These are phyloP conservation scores for Aromia moschata DNA, from an alignment of 2,888 invertebrate genomes.

Conservation along the genomic window DNA sequence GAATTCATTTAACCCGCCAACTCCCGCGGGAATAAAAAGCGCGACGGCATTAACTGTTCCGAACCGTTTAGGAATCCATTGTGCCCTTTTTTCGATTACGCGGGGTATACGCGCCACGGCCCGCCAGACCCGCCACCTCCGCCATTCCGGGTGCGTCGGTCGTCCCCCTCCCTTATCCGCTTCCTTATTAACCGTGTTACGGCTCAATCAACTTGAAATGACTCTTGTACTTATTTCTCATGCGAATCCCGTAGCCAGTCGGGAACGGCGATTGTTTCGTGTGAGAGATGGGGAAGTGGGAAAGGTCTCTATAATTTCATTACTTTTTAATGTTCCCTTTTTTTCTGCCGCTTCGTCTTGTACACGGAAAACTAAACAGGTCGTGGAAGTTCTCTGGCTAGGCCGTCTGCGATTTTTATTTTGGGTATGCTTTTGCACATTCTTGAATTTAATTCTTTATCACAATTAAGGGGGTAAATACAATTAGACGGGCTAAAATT, in stretches of 20 bases:
- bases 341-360: neutral
- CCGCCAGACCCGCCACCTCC: neutral
- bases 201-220: conserved; percentile 28
- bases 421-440: no score
- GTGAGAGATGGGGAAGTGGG: conserved; percentile 2
- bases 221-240: conserved; percentile 29
- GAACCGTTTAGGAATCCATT: conserved; percentile 19
- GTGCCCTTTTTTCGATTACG: conserved; percentile 11
- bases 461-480: no score
- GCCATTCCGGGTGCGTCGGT: conserved; percentile 7
- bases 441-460: no score
- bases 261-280: conserved; percentile 22
- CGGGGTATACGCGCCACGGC: neutral
- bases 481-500: no score
- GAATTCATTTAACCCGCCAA: conserved; percentile 13
- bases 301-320: neutral
- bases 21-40: conserved; percentile 15
- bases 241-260: conserved; percentile 21
- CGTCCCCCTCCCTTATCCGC: neutral
- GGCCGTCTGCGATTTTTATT: no score
- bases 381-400: no score
- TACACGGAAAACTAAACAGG: neutral
- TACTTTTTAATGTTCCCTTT: neutral
- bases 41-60: conserved; percentile 10
- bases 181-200: conserved; percentile 26